Conservation (phyloP, 2,888 invertebrate species). For the Branchellion lobata region DNA sequence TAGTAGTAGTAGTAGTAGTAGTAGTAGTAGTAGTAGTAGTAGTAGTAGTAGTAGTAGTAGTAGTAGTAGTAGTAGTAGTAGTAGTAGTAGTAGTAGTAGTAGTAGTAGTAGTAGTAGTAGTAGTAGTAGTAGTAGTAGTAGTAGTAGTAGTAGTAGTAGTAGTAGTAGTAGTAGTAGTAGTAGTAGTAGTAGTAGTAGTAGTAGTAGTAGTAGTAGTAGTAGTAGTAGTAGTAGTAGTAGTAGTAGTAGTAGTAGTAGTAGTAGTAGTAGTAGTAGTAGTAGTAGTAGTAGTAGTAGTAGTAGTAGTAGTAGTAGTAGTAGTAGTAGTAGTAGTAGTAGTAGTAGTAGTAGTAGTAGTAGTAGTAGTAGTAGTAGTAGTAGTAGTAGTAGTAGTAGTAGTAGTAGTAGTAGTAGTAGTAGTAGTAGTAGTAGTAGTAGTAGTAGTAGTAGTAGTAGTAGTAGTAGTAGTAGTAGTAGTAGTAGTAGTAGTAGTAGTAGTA, state of each 20-base stretch:
- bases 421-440: neutral
- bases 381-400: neutral
- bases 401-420: neutral
- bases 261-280: neutral
- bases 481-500: no score
- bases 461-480: no score
- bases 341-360: slow-evolving; percentile 10
- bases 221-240: slow-evolving; percentile 10
- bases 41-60: neutral
- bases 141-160: neutral
- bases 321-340: neutral
- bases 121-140: slow-evolving; percentile 19
- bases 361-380: slow-evolving; percentile 15
- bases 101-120: slow-evolving; percentile 6
- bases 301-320: neutral
- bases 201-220: neutral
- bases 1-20: slow-evolving; percentile 18
- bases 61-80: neutral
- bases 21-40: neutral
- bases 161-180: neutral
- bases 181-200: neutral
- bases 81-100: neutral
- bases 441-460: neutral
- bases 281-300: neutral
- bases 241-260: slow-evolving; percentile 16